A percentile compares a stretch with the other conserved stretches of the same genome.
Conservation (phyloP, 2,797 vertebrate genomes). For the Tinamus major region DNA sequence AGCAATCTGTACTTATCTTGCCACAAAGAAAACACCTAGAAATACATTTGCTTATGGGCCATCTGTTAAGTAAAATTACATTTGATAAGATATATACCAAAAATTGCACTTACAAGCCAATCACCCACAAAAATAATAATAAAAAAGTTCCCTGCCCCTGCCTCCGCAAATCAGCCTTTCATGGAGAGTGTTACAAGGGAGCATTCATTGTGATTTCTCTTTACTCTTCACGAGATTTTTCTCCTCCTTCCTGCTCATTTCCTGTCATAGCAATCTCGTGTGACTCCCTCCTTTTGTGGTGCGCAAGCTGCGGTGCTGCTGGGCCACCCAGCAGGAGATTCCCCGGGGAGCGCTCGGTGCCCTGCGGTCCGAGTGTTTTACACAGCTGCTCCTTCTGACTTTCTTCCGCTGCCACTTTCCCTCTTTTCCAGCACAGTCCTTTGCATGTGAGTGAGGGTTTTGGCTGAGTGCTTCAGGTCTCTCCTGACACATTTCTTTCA, state of each 20-base stretch:
- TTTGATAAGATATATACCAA: neutral
- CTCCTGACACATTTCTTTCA: neutral
- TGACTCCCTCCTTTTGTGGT: neutral
- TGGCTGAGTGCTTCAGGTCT: neutral
- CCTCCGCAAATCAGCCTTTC: neutral
- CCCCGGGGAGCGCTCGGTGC: neutral
- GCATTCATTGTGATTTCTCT: neutral
- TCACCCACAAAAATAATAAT: neutral
- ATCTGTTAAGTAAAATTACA: slow-evolving; percentile 36
- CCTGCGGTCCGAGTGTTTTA: neutral
- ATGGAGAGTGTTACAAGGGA: neutral
- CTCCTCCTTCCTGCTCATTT: neutral
- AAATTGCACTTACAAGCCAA: neutral
- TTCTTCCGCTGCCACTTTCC: neutral
- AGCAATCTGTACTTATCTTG: slow-evolving; percentile 32
- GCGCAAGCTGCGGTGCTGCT: neutral
- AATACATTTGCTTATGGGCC: slow-evolving; percentile 50
- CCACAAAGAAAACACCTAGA: slow-evolving; percentile 44
- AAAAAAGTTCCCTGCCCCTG: neutral
- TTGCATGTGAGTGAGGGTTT: neutral
- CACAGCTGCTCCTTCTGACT: neutral
- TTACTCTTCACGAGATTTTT: neutral
- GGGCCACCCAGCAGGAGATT: neutral
- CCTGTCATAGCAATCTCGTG: neutral
- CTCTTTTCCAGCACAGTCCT: too few relatives aligned